Conservation (phyloP, 2,113 vertebrate species). For the Callionymus lyra region DNA sequence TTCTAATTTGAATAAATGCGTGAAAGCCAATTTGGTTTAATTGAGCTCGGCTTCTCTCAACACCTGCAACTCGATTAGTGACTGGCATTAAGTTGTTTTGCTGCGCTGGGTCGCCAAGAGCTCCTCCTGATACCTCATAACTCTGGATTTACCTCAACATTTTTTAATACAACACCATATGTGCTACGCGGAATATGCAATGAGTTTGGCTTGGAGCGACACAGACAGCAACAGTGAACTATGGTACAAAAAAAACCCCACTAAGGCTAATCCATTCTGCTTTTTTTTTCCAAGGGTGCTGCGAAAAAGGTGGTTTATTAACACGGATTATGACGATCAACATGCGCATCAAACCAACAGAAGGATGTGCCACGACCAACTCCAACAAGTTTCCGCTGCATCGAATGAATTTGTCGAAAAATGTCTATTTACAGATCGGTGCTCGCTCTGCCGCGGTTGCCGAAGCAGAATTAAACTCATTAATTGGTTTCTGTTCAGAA, state of each 20-base stretch:
- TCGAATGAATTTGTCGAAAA: background rate
- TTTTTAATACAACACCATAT: slow-evolving; percentile 66
- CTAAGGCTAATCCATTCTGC: slow-evolving; percentile 52
- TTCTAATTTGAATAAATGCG: slow-evolving; percentile 70
- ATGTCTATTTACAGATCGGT: no score
- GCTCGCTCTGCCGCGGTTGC: no score
- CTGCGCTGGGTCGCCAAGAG: slow-evolving; percentile 56
- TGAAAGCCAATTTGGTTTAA: slow-evolving; percentile 68
- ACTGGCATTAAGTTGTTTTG: slow-evolving; percentile 70
- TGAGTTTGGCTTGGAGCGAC: slow-evolving; percentile 42
- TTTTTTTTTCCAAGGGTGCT: slow-evolving; percentile 23
- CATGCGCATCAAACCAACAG: no score
- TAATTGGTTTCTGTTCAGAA: no score
- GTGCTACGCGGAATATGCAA: slow-evolving; percentile 58
- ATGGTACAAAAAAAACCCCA: slow-evolving; percentile 47
- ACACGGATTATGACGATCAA: slow-evolving; percentile 49
- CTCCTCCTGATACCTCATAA: slow-evolving; percentile 48
- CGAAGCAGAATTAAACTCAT: no score
- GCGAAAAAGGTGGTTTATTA: slow-evolving; percentile 58
- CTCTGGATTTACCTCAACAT: slow-evolving; percentile 58
- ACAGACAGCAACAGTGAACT: slow-evolving; percentile 51
- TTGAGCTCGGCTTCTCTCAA: slow-evolving; percentile 63
- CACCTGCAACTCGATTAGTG: slow-evolving; percentile 69
- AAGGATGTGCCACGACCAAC: no score
- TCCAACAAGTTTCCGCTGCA: slow-evolving; percentile 28